Evolutionary conservation across 1,140 invertebrate species (phyloP).

Genomic region (Ditylenchus dipsaci): DNA sequence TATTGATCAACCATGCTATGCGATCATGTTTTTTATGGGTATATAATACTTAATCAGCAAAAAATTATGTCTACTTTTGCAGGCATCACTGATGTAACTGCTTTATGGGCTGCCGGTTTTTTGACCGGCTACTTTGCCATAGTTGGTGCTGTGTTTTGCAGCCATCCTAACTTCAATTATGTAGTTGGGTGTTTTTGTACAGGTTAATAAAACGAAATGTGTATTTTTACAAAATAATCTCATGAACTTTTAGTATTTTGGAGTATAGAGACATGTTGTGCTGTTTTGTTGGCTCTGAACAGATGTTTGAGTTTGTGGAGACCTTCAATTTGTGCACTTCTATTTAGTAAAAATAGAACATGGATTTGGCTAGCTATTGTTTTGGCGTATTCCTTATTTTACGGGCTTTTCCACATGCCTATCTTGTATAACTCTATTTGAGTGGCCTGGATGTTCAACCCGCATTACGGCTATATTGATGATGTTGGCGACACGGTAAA

Average conservation of each 20-base stretch:
- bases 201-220: too few relatives aligned
- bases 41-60: too few relatives aligned
- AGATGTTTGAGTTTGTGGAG: slow-evolving; percentile 2
- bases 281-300: slow-evolving; percentile 13
- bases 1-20: slow-evolving; percentile 4
- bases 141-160: too few relatives aligned
- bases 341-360: slow-evolving; percentile 15
- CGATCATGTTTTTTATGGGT: slow-evolving; percentile 16
- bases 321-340: neutral
- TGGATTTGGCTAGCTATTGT: slow-evolving; percentile 21
- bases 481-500: neutral
- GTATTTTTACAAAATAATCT: too few relatives aligned
- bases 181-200: too few relatives aligned
- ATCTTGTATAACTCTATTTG: neutral
- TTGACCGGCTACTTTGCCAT: too few relatives aligned
- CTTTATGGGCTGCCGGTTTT: too few relatives aligned
- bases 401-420: slow-evolving; percentile 14
- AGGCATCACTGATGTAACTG: too few relatives aligned
- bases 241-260: too few relatives aligned
- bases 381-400: slow-evolving; percentile 13
- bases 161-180: too few relatives aligned
- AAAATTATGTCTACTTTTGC: too few relatives aligned
- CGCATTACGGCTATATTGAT: slow-evolving; percentile 14
- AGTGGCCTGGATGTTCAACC: slow-evolving; percentile 21
- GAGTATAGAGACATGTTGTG: neutral